Evolutionary conservation across 2,888 invertebrate genomes (phyloP).

Genomic region (Cremastinae sp.): DNA sequence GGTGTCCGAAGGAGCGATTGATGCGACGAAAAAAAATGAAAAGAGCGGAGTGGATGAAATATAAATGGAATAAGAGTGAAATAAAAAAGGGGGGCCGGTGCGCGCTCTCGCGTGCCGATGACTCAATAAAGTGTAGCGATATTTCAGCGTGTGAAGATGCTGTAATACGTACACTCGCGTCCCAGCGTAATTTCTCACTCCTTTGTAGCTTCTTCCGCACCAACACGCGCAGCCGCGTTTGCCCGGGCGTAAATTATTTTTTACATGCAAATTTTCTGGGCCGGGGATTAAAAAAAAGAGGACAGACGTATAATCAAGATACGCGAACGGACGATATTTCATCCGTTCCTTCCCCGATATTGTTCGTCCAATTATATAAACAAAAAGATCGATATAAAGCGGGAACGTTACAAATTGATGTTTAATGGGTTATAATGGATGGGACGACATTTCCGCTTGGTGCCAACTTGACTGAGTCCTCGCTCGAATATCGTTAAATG

Average conservation of each 20-base stretch:
- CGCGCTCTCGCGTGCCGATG: constrained; percentile 59
- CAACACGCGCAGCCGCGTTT: not conserved
- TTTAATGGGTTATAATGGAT: too few species aligned
- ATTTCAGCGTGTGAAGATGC: constrained; percentile 3
- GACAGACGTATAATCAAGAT: not conserved
- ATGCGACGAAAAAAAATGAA: not conserved
- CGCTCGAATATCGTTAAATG: constrained; percentile 39
- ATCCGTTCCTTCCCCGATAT: not conserved
- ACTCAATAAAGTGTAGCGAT: constrained; percentile 53
- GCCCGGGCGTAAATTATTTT: not conserved
- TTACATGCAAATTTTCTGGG: not conserved
- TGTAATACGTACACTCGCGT: constrained; percentile 8
- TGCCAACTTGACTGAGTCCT: not conserved
- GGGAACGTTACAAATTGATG: too few species aligned
- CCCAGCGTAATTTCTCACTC: constrained; percentile 42
- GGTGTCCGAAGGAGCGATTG: too few species aligned
- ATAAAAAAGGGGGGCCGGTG: constrained; percentile 46
- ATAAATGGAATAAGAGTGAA: constrained; percentile 16
- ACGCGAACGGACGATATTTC: not conserved
- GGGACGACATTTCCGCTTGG: not conserved
- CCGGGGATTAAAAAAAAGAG: too few species aligned
- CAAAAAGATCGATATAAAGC: not conserved
- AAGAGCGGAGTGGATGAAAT: constrained; percentile 13
- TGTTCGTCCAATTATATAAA: constrained; percentile 2
- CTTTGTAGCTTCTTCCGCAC: constrained; percentile 10